Evolutionary conservation across 2,888 invertebrate genomes (phyloP).

Genomic region (Sympetrum striolatum): DNA sequence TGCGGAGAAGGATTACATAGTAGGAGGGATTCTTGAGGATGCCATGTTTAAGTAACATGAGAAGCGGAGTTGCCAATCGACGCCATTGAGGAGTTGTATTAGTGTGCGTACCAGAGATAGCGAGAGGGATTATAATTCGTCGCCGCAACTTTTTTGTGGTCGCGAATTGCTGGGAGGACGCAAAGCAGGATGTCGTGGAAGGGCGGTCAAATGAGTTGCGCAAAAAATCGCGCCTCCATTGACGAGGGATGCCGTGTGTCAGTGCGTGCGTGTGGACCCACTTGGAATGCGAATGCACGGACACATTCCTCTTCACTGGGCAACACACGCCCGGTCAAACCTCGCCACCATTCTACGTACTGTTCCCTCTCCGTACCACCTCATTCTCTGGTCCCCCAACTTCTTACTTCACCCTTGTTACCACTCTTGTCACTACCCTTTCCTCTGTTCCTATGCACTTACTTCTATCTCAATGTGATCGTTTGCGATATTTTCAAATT

Average conservation of each 20-base stretch:
- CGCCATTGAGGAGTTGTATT: not conserved
- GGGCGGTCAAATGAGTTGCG: not conserved
- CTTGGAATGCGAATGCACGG: conserved; percentile 29
- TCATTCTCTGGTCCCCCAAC: not conserved
- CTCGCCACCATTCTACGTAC: not conserved
- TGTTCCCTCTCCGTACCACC: not conserved
- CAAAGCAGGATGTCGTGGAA: not conserved
- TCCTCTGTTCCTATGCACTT: no score
- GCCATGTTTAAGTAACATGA: no score
- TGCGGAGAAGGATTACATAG: no score
- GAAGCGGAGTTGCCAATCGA: not conserved
- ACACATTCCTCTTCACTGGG: not conserved
- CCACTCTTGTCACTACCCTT: no score
- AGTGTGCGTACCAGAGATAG: not conserved
- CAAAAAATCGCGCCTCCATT: conserved; percentile 28
- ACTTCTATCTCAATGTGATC: no score
- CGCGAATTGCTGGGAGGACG: not conserved
- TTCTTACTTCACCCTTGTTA: no score
- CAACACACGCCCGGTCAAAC: not conserved
- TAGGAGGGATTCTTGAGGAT: no score
- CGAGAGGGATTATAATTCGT: not conserved
- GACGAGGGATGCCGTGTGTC: not conserved
- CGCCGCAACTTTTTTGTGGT: not conserved
- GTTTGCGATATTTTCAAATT: no score
- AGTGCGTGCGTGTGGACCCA: conserved; percentile 12